Evolutionary conservation across 2,888 invertebrate genomes (phyloP).

Genomic region (Stenodera caucasica): DNA sequence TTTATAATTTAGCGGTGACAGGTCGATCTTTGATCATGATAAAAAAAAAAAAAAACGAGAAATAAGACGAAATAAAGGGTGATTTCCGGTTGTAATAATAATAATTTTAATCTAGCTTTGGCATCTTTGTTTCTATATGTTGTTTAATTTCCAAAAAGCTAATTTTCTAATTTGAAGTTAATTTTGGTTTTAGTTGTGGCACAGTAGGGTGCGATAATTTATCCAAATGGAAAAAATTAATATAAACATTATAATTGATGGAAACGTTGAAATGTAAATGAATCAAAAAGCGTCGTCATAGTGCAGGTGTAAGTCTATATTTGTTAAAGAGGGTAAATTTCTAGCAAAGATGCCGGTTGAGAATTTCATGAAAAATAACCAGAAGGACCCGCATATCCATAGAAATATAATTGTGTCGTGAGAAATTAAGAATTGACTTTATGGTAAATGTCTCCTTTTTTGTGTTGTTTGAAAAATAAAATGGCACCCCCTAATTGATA

Average conservation of each 20-base stretch:
- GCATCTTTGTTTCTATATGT: too few species aligned
- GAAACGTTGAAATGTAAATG: not conserved
- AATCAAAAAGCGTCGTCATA: not conserved
- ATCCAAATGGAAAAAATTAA: not conserved
- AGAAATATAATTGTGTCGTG: not conserved
- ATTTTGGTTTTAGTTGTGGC: not conserved
- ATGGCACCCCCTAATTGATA: not conserved
- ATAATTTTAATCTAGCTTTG: too few species aligned
- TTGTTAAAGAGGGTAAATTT: too few species aligned
- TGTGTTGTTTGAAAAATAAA: too few species aligned
- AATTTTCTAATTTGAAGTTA: not conserved
- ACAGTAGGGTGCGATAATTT: not conserved
- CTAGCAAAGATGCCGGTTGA: not conserved
- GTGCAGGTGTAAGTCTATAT: not conserved
- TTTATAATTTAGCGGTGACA: not conserved
- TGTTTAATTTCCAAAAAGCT: too few species aligned
- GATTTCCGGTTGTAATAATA: not conserved
- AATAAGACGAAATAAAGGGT: not conserved
- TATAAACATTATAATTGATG: not conserved
- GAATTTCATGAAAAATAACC: not conserved
- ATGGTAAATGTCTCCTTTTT: not conserved
- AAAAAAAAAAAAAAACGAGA: not conserved
- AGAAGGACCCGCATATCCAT: slow-evolving; percentile 1
- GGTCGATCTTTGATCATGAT: not conserved
- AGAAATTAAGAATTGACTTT: not conserved